Evolutionary conservation across 1,140 invertebrate species (phyloP), one percentile per base, ranked within the genome.

Genomic region (Vanessa tameamea): DNA sequence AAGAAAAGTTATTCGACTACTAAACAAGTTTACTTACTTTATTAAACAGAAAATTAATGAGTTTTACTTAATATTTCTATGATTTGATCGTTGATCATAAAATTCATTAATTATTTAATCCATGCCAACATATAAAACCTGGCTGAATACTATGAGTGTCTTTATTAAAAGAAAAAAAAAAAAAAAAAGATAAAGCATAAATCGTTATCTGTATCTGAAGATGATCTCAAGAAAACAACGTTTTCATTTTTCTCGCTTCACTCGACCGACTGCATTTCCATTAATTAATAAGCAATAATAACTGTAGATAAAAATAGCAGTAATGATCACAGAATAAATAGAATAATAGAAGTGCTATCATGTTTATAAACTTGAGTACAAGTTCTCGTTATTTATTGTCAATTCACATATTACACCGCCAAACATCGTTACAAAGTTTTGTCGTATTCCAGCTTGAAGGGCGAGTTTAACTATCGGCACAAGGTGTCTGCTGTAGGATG

Each of bases 261-360:
- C 73, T 78, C 77, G 72, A 66, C 63, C 69, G 53, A 65, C 72
- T 69, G 63, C 72, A 79, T 75, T 71, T 75, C 78, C 78, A 79
- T 79, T 74, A 79, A 79, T 79, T 79, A 79, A 68, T 65, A 76
- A 74, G 72, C 68, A 77, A 77, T 79, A 77, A 75, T 79, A 79
- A 77, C 78, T 72, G 78, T 79, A 65, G 65, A 77, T 66, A 55
- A 72, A 72, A 66, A 72, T 71, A 71, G 69, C 50, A 15, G 50
- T 64, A 57, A 72, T 37, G 16, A 23, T 12, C 37, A 55, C 51
- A 64, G 43, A 72, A 55, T 23, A 64, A 15, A 20, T 15, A 47
- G 20, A 53, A 15, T 11, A 14, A 15, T 20, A 53, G 31, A 55
- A 71, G 59, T 50, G 16, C 0, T 15, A 68, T 57, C 20, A 12